Percentiles rank a stretch among this genome's conserved stretches.
phyloP scores from a whole-genome alignment of 2,113 vertebrate species.

The Cynocephalus volans region DNA sequence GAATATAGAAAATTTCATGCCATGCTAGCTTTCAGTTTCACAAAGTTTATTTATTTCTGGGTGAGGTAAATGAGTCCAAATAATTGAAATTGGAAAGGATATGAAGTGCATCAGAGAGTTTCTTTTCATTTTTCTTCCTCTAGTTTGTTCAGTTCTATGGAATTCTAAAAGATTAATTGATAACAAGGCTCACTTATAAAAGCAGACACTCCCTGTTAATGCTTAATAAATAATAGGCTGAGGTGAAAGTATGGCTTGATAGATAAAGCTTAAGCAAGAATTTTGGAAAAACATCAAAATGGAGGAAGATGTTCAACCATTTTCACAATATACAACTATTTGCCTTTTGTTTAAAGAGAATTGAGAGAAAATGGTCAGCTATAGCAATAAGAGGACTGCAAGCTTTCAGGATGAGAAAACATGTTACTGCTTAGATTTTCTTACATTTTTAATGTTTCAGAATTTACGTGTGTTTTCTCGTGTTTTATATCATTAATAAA shows the following conservation, averaged over 20 bases:
- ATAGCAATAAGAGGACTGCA: not conserved
- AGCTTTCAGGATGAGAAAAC: not conserved
- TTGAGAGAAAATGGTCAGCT: not conserved
- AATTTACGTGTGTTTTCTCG: constrained; percentile 41
- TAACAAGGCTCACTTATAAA: constrained; percentile 28
- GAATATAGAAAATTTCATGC: constrained; percentile 53
- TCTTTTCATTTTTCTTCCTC: constrained; percentile 56
- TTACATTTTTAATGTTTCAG: constrained; percentile 18
- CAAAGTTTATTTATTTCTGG: constrained; percentile 44
- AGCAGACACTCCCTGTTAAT: not conserved
- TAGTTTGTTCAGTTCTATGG: constrained; percentile 68
- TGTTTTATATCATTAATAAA: not conserved
- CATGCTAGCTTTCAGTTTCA: constrained; percentile 4
- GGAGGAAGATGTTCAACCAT: not conserved
- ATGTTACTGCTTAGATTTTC: not conserved
- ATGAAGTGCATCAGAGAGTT: constrained; percentile 17
- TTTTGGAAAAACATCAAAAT: constrained; percentile 68
- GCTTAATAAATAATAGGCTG: not conserved
- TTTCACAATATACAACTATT: constrained; percentile 1
- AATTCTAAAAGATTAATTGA: constrained; percentile 59
- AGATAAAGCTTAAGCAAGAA: constrained; percentile 25
- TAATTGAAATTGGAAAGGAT: constrained; percentile 67
- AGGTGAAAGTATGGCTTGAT: constrained; percentile 15
- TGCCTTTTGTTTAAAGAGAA: constrained; percentile 54
- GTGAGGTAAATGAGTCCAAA: constrained; percentile 61